A percentile compares a stretch with the other conserved stretches of the same genome.
These are phyloP conservation scores for Globodera rostochiensis DNA, from an alignment of 1,140 invertebrate species.

Conservation along the genomic window DNA sequence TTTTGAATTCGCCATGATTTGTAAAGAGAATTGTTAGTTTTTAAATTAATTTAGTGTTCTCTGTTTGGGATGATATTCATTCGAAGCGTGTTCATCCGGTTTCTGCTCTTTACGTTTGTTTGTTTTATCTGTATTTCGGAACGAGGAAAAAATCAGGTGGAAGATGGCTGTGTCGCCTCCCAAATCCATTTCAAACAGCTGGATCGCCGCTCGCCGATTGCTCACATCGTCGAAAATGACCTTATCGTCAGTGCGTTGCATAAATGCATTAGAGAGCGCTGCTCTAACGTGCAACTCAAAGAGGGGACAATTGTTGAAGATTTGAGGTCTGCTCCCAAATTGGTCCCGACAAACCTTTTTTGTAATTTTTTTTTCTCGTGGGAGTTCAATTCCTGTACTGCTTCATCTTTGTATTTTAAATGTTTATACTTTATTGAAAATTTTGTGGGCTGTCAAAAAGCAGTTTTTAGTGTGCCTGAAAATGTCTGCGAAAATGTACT, in stretches of 20 bases:
- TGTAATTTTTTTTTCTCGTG: too few relatives aligned
- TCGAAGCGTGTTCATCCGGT: conserved; percentile 46
- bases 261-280: conserved; percentile 38
- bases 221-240: conserved; percentile 51
- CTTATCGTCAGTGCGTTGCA: conserved; percentile 42
- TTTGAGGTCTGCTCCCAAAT: conserved; percentile 36
- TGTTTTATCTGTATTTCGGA: not conserved
- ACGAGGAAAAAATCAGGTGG: conserved; percentile 25
- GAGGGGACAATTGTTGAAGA: conserved; percentile 39
- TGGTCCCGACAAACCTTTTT: too few relatives aligned
- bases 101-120: conserved; percentile 43
- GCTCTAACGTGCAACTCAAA: conserved; percentile 42
- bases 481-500: conserved; percentile 57
- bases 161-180: conserved; percentile 47
- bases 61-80: conserved; percentile 43
- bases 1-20: too few relatives aligned
- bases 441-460: not conserved
- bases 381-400: too few relatives aligned
- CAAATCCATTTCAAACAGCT: conserved; percentile 46
- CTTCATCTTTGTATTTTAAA: too few relatives aligned
- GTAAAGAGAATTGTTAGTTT: not conserved
- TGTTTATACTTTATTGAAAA: too few relatives aligned
- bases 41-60: conserved; percentile 42
- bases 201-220: conserved; percentile 28
- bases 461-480: conserved; percentile 53